phyloP scores from a whole-genome alignment of 2,888 invertebrate genomes.

The Drosophila setosimentum region DNA sequence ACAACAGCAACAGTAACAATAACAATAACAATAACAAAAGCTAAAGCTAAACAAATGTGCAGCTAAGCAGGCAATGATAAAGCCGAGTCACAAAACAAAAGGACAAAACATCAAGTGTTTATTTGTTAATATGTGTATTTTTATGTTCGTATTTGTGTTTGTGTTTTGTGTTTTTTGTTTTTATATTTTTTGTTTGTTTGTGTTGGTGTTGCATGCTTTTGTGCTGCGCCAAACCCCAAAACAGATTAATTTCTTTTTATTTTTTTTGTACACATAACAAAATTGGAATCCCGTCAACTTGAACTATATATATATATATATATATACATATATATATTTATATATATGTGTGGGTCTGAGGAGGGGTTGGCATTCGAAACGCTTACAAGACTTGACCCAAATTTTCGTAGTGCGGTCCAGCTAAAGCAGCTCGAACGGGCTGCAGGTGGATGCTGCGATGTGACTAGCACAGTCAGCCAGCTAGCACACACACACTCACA shows the following conservation, averaged over 20 bases:
- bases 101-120: slow-evolving; percentile 61
- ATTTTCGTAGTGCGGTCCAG: slow-evolving; percentile 77
- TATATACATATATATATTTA: slow-evolving; percentile 5
- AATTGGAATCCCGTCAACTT: slow-evolving; percentile 17
- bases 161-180: background rate
- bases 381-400: slow-evolving; percentile 77
- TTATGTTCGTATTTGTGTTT: background rate
- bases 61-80: slow-evolving; percentile 37
- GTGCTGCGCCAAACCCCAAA: slow-evolving; percentile 36
- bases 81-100: slow-evolving; percentile 21
- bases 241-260: slow-evolving; percentile 45
- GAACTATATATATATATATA: slow-evolving; percentile 17
- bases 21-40: slow-evolving; percentile 29
- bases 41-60: slow-evolving; percentile 19
- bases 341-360: background rate
- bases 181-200: background rate
- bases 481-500: slow-evolving; percentile 12
- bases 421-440: slow-evolving; percentile 40
- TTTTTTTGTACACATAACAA: slow-evolving; percentile 2
- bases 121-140: slow-evolving; percentile 22
- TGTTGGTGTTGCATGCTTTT: slow-evolving; percentile 63
- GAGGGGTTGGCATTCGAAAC: slow-evolving; percentile 39
- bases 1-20: background rate
- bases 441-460: slow-evolving; percentile 59
- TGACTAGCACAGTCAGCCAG: slow-evolving; percentile 30